These are phyloP conservation scores for Thunnus albacares DNA, from an alignment of 2,797 vertebrate genomes.

Conservation along the genomic window DNA sequence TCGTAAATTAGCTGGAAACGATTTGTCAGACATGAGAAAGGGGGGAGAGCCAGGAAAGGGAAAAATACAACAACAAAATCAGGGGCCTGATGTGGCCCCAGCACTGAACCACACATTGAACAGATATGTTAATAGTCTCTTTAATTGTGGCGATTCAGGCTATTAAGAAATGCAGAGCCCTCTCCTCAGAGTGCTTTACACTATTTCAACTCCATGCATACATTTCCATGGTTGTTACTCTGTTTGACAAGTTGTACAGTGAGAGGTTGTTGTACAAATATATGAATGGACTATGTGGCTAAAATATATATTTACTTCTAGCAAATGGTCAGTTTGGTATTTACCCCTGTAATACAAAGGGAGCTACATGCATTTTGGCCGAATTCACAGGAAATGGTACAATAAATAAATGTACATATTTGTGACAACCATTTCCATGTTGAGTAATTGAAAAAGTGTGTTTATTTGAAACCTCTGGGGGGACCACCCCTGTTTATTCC, in stretches of 20 bases:
- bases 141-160: slow-evolving; percentile 71
- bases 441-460: slow-evolving; percentile 71
- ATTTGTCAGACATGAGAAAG: slow-evolving; percentile 80
- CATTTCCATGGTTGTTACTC: slow-evolving; percentile 52
- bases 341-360: neutral
- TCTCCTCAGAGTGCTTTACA: slow-evolving; percentile 39
- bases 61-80: slow-evolving; percentile 74
- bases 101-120: slow-evolving; percentile 66
- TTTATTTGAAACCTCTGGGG: slow-evolving; percentile 76
- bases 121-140: slow-evolving; percentile 71
- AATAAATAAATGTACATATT: slow-evolving; percentile 59
- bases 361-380: neutral
- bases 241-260: slow-evolving; percentile 33
- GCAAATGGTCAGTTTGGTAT: neutral
- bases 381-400: slow-evolving; percentile 43
- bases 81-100: slow-evolving; percentile 64
- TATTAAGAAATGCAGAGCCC: slow-evolving; percentile 59
- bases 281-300: neutral
- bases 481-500: slow-evolving; percentile 81
- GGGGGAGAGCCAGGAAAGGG: slow-evolving; percentile 37
- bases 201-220: slow-evolving; percentile 29
- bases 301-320: neutral
- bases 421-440: slow-evolving; percentile 64
- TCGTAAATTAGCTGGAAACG: slow-evolving; percentile 85
- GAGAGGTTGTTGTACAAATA: neutral